Conservation (phyloP, 2,113 vertebrate genomes). For the Pangasianodon hypophthalmus region DNA sequence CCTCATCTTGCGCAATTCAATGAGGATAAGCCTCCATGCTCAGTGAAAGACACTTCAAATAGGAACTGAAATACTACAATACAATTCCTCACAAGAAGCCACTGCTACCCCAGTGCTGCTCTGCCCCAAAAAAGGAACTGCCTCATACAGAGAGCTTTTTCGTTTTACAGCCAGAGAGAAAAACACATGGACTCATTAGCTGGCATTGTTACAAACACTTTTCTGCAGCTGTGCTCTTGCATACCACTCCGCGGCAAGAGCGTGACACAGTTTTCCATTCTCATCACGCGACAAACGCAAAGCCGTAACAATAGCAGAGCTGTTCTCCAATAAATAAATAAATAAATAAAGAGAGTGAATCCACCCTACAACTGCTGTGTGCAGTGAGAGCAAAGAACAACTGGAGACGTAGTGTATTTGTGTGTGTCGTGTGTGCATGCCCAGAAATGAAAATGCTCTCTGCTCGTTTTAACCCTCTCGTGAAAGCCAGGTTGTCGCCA, state of each 20-base stretch:
- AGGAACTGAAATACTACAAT: neutral
- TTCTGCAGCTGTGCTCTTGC: slow-evolving; percentile 47
- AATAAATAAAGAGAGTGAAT: slow-evolving; percentile 6
- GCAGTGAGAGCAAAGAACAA: slow-evolving; percentile 71
- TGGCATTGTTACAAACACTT: slow-evolving; percentile 29
- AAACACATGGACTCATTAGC: slow-evolving; percentile 34
- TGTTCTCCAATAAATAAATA: slow-evolving; percentile 57
- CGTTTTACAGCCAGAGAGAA: slow-evolving; percentile 19
- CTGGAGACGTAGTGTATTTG: slow-evolving; percentile 60
- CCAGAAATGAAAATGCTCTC: slow-evolving; percentile 60
- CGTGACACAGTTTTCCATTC: slow-evolving; percentile 60
- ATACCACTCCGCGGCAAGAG: slow-evolving; percentile 37
- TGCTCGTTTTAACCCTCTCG: slow-evolving; percentile 69
- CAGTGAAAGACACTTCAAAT: neutral
- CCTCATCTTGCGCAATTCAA: neutral
- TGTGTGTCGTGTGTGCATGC: slow-evolving; percentile 43
- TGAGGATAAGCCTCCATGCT: neutral
- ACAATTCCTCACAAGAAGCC: neutral
- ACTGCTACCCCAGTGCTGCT: neutral
- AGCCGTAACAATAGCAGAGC: slow-evolving; percentile 71
- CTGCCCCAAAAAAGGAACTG: neutral
- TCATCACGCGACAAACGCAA: slow-evolving; percentile 52
- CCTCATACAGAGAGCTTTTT: neutral
- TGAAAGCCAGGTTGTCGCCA: slow-evolving; percentile 76
- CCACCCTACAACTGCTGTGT: slow-evolving; percentile 73